phyloP scores from a whole-genome alignment of 1,140 invertebrate genomes.

The Cydia pomonella region DNA sequence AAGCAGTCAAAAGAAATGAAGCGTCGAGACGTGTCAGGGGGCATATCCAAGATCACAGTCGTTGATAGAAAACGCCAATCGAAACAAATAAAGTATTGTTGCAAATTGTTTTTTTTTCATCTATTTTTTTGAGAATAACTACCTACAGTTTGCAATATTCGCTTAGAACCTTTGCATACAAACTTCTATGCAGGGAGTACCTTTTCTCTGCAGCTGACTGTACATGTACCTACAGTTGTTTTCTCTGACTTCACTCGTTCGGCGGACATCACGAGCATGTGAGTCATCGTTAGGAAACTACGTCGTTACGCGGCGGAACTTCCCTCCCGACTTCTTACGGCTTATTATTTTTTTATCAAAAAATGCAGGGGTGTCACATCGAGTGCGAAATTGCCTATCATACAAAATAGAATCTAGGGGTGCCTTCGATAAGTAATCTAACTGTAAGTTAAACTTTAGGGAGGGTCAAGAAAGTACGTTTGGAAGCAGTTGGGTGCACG shows the following conservation, averaged over 20 bases:
- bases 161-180: no score
- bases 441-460: slow-evolving; percentile 4
- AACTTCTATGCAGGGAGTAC: no score
- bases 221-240: background rate
- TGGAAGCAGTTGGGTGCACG: background rate
- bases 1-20: no score
- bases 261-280: background rate
- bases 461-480: background rate
- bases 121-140: no score
- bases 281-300: slow-evolving; percentile 22
- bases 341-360: slow-evolving; percentile 34
- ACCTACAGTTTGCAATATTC: no score
- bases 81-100: no score
- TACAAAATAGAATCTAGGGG: slow-evolving; percentile 23
- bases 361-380: slow-evolving; percentile 29
- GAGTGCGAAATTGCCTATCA: slow-evolving; percentile 31
- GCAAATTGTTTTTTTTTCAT: no score
- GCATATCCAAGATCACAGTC: no score
- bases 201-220: no score
- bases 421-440: slow-evolving; percentile 19
- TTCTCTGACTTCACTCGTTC: background rate
- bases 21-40: no score
- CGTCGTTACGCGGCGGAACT: background rate
- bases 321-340: slow-evolving; percentile 27
- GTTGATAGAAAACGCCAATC: no score